Evolutionary conservation across 2,888 invertebrate genomes (phyloP), one percentile per base, ranked within the genome.

Genomic region (Mythimna albipuncta): DNA sequence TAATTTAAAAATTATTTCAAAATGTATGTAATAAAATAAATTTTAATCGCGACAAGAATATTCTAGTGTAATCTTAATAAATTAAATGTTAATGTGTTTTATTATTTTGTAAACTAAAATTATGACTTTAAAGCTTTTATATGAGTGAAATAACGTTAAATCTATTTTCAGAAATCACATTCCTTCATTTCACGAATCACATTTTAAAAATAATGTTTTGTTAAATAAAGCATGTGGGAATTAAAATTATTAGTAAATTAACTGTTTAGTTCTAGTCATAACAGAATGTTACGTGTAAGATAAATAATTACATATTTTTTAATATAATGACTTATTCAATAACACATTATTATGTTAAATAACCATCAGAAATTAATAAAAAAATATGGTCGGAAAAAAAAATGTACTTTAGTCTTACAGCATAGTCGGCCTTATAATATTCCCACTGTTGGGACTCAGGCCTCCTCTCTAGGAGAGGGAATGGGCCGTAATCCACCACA

Each of bases 261-360:
- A 68, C 57, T 4, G 38, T 62, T 64, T 83, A 75, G 77, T 80
- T 88, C 88, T 88, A 88, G 87, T 88, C 88, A 84, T 72, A 80
- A 59, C 35, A 59, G 9, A 11, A 11, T 54, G 6, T 54, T 54
- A 11, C n/a, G 21, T 54, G 54, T 11, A 21, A 21, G 5, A 21
- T 54, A 21, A 21, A 54, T 54, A 26, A 26, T 26, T 26, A 26
- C 26, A 6, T 26, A 32, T 54, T 11, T 21, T 54, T 54, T 2
- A 55, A 21, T 44, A 5, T 21, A 21, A 55, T 52, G 6, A 52
- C 7, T 52, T 52, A n/a, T 52, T 52, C 7, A 52, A n/a, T 52
- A 2, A 52, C 50, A 52, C 7, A 50, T n/a, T 19, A n/a, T 19
- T 19, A 50, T 19, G 6, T 50, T 50, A 19, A 26, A 50, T 52